Evolutionary conservation across 2,797 vertebrate genomes (phyloP).

Genomic region (Hylomyscus alleni): DNA sequence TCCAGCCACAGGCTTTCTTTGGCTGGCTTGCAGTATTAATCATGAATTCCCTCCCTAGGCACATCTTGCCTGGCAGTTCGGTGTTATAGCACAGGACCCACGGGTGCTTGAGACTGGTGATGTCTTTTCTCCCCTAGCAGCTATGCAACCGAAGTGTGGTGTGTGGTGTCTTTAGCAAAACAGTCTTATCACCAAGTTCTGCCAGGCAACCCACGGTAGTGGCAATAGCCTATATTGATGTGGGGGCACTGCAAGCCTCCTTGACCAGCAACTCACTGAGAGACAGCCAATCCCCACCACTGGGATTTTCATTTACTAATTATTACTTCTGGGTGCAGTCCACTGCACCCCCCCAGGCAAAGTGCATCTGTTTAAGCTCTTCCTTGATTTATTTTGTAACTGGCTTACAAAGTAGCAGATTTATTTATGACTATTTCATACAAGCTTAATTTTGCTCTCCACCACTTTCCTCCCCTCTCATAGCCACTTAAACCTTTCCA

Average conservation of each 20-base stretch:
- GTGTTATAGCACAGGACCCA: neutral
- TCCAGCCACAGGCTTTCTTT: neutral
- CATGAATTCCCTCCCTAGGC: neutral
- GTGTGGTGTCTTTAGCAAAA: neutral
- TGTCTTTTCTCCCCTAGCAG: neutral
- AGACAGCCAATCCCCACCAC: neutral
- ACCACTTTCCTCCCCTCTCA: neutral
- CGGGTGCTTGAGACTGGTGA: neutral
- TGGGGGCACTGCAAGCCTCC: neutral
- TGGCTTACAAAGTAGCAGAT: neutral
- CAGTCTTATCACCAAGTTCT: neutral
- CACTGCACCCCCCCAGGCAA: neutral
- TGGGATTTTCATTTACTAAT: neutral
- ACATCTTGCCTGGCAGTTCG: neutral
- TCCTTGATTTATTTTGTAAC: neutral
- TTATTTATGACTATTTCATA: neutral
- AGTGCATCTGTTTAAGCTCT: neutral
- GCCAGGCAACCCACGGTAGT: neutral
- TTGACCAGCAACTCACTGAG: neutral
- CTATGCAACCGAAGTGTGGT: neutral
- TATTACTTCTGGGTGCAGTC: neutral
- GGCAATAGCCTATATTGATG: neutral
- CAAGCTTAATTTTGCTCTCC: neutral
- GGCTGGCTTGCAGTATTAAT: neutral
- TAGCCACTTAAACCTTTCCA: neutral